Evolutionary conservation across 2,113 vertebrate species (phyloP).

Genomic region (Pluvialis apricaria): DNA sequence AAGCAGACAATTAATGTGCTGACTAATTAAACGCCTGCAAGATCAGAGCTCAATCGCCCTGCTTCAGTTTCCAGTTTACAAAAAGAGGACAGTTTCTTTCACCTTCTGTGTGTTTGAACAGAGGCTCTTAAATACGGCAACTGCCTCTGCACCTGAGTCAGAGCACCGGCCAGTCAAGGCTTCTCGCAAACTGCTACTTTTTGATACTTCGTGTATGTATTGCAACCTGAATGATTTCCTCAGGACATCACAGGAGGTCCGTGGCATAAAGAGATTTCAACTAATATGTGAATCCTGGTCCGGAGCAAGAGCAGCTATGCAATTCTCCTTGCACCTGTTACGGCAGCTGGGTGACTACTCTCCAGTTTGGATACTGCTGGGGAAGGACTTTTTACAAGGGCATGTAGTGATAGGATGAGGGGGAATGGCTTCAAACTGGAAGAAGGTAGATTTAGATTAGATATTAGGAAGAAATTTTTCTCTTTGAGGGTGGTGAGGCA

Average conservation of each 20-base stretch:
- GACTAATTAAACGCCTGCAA: neutral
- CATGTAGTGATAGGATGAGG: too few relatives aligned
- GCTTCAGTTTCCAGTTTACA: neutral
- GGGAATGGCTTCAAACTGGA: too few relatives aligned
- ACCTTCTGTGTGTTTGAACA: neutral
- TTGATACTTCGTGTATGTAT: neutral
- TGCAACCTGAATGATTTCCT: neutral
- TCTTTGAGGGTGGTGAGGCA: too few relatives aligned
- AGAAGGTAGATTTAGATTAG: too few relatives aligned
- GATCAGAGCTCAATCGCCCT: neutral
- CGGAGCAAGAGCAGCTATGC: neutral
- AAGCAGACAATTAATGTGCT: neutral
- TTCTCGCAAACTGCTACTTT: fast-evolving
- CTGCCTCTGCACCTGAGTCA: fast-evolving
- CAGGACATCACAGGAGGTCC: neutral
- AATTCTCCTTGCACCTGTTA: neutral
- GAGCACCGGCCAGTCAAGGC: fast-evolving
- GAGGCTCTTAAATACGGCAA: neutral
- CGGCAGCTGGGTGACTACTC: too few relatives aligned
- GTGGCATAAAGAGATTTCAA: neutral
- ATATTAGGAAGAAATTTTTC: too few relatives aligned
- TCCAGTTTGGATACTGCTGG: neutral
- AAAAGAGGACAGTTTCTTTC: neutral
- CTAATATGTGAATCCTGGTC: neutral
- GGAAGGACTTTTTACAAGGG: too few relatives aligned